Base-by-base conservation (phyloP, 2,797 vertebrate genomes). In the Knipowitschia caucasica region DNA sequence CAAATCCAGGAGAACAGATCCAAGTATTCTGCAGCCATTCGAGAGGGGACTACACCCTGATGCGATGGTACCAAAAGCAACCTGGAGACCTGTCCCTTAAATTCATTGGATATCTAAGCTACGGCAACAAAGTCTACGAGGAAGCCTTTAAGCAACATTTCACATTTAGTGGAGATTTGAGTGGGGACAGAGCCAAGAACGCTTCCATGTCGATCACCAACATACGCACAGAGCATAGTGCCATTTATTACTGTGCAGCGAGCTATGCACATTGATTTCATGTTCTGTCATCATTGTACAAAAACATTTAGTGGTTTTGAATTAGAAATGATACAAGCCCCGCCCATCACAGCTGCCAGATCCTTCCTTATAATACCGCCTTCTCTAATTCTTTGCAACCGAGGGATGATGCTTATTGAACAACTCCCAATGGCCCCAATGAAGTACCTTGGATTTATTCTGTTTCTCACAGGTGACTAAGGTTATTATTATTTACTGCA, bases 61-160 rank as follows among this genome's bases (percentile, higher is more conserved):
- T 87, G 75, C 58, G 54, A 14, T 88, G 81, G 83, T 87, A 73
- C 52, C 75, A 77, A 20, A 69, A 64, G 50, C 35, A 53, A 7
- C 18, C 43, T 9, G 45, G 71, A 57, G 60, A 71, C 3, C 33
- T 1, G 26, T 46, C 58, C 20, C 59, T 83, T 53, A 75, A 56
- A 36, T 68, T 44, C 11, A 80, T 80, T 1, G 75, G 77, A 53
- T 45, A 67, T 42, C 15, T 76, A 18, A 10, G 42, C 25, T 18
- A 43, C 4, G 1, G 0, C n/a, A 43, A 0, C 4, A 36, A 15
- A 23, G 46, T 58, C 1, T 14, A 26, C 0, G 61, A 71, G 10
- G 0, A 50, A 2, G 0, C 35, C 0, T 69, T 55, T 7, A 0
- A 70, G 5, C 0, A 14, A 10, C 30, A 68, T 57, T 80, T 81